A percentile compares a stretch with the other conserved stretches of the same genome.
Conservation (phyloP, 2,888 invertebrate species). For the Heliothis peltigera region DNA sequence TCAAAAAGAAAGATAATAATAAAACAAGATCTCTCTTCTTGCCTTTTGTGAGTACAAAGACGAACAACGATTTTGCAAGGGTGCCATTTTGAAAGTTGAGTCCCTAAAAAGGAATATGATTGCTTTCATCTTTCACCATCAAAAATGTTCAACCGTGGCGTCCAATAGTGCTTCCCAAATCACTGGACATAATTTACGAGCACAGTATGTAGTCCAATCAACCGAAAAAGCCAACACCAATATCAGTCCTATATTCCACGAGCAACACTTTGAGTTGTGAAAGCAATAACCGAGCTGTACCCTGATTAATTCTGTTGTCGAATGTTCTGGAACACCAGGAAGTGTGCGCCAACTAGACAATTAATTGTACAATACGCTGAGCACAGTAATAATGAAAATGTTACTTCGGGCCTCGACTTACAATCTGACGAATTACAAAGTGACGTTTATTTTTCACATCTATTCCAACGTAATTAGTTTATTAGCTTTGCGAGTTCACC, state of each 20-base stretch:
- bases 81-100: too few relatives aligned
- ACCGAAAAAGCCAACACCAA: conserved; percentile 2
- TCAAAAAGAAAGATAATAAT: not conserved
- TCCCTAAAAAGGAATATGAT: too few relatives aligned
- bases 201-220: not conserved
- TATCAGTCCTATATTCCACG: conserved; percentile 2
- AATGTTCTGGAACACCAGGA: conserved; percentile 22
- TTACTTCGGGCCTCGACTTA: conserved; percentile 6
- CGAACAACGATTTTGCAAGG: too few relatives aligned
- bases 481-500: too few relatives aligned
- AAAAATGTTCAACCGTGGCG: not conserved
- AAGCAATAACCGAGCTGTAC: conserved; percentile 18
- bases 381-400: conserved; percentile 24
- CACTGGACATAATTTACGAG: not conserved
- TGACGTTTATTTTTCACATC: conserved; percentile 32
- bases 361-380: conserved; percentile 18
- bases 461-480: too few relatives aligned
- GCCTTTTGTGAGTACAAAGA: too few relatives aligned
- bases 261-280: conserved; percentile 12
- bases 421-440: conserved; percentile 21
- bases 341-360: conserved; percentile 21
- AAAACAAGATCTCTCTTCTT: not conserved
- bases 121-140: too few relatives aligned
- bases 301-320: conserved; percentile 15
- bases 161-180: not conserved